Conservation (phyloP, 2,888 invertebrate species). For the Leucoptera coffeella region DNA sequence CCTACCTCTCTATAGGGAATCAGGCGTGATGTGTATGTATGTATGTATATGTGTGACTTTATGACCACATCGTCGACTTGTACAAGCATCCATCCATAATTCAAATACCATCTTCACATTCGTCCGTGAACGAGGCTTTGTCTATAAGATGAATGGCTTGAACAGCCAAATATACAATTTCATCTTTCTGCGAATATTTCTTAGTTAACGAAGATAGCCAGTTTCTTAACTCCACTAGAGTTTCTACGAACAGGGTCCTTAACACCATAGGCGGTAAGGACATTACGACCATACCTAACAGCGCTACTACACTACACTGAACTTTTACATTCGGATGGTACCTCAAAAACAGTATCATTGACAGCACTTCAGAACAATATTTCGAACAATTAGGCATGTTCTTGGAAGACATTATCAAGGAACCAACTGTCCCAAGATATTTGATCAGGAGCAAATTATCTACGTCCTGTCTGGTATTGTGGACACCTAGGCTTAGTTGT, state of each 20-base stretch:
- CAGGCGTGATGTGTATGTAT: too few species aligned
- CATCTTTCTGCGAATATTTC: slow-evolving; percentile 54
- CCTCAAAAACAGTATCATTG: slow-evolving; percentile 59
- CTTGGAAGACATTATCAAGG: slow-evolving; percentile 60
- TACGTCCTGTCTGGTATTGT: slow-evolving; percentile 53
- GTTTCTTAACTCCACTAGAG: slow-evolving; percentile 57
- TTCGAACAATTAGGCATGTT: slow-evolving; percentile 59
- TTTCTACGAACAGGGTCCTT: slow-evolving; percentile 52
- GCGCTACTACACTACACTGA: slow-evolving; percentile 58
- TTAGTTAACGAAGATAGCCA: slow-evolving; percentile 59
- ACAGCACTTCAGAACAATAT: slow-evolving; percentile 66
- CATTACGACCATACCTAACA: slow-evolving; percentile 60
- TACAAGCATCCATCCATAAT: too few species aligned
- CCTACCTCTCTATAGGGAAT: too few species aligned
- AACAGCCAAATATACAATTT: slow-evolving; percentile 57
- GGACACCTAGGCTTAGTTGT: slow-evolving; percentile 46
- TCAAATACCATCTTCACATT: too few species aligned
- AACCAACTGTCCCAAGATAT: slow-evolving; percentile 62
- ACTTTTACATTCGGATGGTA: slow-evolving; percentile 63
- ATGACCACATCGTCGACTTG: too few species aligned
- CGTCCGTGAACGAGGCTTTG: slow-evolving; percentile 24
- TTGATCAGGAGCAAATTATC: slow-evolving; percentile 63
- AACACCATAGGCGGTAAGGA: slow-evolving; percentile 55
- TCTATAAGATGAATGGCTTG: slow-evolving; percentile 56
- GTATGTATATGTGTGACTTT: too few species aligned